Percentiles rank a stretch among this genome's conserved stretches.
Conservation (phyloP, 2,113 vertebrate genomes). For the Anas platyrhynchos region DNA sequence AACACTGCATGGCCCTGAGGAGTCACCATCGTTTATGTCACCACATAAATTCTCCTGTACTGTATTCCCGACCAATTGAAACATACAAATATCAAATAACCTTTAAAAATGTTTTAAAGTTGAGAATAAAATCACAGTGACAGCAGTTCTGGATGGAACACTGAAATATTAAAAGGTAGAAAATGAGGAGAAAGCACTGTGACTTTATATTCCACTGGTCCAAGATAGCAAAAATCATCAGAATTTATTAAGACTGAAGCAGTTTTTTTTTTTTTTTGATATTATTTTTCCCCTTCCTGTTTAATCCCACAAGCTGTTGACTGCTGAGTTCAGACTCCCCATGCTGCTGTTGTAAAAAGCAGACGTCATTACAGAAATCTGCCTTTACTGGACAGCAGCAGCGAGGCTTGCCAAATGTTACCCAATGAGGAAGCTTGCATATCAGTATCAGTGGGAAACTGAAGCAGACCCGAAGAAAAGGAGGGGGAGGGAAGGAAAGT, state of each 20-base stretch:
- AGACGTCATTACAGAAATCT: background rate
- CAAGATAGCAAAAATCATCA: background rate
- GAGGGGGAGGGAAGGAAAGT: background rate
- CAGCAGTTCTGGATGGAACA: background rate
- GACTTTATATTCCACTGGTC: background rate
- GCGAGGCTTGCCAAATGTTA: background rate
- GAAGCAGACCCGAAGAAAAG: background rate
- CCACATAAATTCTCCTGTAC: background rate
- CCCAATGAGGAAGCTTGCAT: background rate
- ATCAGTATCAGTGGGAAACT: background rate
- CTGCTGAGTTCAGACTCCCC: background rate
- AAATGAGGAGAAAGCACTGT: background rate
- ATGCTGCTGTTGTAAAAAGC: background rate
- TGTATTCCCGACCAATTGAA: background rate
- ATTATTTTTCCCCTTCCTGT: constrained; percentile 28
- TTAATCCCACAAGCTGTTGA: background rate
- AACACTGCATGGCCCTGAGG: background rate
- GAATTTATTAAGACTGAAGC: background rate
- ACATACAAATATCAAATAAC: background rate
- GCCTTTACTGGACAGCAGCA: background rate
- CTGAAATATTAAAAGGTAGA: background rate
- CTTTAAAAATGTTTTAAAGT: background rate
- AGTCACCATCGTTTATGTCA: background rate
- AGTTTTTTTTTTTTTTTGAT: background rate
- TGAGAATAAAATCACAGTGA: background rate